phyloP scores from a whole-genome alignment of 2,113 vertebrate genomes.

The Castor canadensis region DNA sequence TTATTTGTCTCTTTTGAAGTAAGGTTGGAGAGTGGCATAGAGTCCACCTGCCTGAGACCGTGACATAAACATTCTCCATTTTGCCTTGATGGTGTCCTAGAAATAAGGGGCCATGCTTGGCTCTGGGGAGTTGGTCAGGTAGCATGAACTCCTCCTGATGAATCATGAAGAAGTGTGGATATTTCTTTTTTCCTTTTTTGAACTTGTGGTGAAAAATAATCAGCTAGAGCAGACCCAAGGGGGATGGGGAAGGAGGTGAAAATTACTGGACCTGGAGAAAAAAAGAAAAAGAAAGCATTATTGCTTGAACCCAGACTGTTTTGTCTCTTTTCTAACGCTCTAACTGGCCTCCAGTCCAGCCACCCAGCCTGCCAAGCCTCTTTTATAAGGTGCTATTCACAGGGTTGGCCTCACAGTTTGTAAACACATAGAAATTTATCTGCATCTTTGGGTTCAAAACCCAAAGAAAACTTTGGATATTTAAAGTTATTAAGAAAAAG shows the following conservation, averaged over 20 bases:
- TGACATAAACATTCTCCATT: not conserved
- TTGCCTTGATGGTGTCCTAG: not conserved
- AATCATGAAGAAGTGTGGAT: not conserved
- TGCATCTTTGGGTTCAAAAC: constrained; percentile 42
- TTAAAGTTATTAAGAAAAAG: constrained; percentile 52
- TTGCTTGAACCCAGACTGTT: constrained; percentile 40
- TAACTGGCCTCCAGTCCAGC: constrained; percentile 46
- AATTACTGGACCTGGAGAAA: not conserved
- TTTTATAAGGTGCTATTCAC: constrained; percentile 74
- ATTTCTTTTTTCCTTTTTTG: not conserved
- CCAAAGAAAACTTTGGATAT: constrained; percentile 66
- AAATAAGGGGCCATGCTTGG: not conserved
- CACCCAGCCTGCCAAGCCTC: constrained; percentile 13
- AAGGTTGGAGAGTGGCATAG: not conserved
- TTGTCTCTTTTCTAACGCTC: constrained; percentile 54
- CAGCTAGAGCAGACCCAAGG: not conserved
- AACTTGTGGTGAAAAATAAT: not conserved
- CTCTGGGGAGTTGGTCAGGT: not conserved
- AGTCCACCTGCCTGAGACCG: not conserved
- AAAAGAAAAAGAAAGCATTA: not conserved
- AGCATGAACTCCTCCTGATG: not conserved
- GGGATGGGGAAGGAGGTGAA: not conserved
- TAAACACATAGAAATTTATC: constrained; percentile 70
- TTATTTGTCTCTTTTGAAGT: not conserved
- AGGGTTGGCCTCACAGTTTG: constrained; percentile 69